Conservation (phyloP, 2,797 vertebrate species). For the Acanthornis magna region DNA sequence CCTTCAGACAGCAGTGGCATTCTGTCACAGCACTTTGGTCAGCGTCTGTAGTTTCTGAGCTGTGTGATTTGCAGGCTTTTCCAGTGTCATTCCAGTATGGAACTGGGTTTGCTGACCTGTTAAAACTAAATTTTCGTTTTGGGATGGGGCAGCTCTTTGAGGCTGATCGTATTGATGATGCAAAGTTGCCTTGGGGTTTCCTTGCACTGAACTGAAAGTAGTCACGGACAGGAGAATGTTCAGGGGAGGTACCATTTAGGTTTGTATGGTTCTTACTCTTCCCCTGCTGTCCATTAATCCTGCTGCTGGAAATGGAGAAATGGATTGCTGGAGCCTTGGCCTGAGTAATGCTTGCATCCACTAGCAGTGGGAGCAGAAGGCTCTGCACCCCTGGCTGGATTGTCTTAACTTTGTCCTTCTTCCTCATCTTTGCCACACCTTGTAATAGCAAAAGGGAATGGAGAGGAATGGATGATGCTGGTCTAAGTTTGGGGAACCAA, state of each 20-base stretch:
- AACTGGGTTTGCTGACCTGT: not conserved
- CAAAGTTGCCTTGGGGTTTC: not conserved
- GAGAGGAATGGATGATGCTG: not conserved
- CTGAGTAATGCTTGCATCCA: not conserved
- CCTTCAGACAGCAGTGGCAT: not conserved
- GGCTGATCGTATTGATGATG: not conserved
- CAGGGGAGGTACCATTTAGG: not conserved
- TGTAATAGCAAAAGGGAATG: not conserved
- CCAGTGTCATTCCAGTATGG: not conserved
- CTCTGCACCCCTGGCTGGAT: fast-evolving
- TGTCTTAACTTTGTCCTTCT: not conserved
- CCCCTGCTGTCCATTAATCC: not conserved
- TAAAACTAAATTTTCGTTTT: not conserved
- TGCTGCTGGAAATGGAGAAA: not conserved
- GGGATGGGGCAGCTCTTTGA: not conserved
- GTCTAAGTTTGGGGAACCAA: not conserved
- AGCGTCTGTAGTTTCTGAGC: not conserved
- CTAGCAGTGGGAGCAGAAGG: not conserved
- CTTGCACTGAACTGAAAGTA: not conserved
- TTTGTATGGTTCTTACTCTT: not conserved
- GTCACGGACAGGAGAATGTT: not conserved
- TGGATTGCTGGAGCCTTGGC: not conserved
- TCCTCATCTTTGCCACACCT: not conserved
- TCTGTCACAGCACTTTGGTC: fast-evolving
- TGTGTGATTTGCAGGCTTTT: not conserved